Evolutionary conservation across 2,797 vertebrate species (phyloP).

Genomic region (Tinamus major): DNA sequence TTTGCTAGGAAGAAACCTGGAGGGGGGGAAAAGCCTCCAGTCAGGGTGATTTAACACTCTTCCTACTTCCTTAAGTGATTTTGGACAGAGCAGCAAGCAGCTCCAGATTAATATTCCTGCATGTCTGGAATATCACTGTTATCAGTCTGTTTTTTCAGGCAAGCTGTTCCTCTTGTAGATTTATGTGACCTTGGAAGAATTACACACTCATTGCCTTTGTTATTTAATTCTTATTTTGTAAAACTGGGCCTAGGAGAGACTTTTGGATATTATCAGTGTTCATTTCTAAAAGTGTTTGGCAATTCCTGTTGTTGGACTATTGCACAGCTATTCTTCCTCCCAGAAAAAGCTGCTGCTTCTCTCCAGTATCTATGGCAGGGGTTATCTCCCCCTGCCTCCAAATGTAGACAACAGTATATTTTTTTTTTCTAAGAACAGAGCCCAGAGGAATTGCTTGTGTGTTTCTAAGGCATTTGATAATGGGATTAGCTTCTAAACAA

Average conservation of each 20-base stretch:
- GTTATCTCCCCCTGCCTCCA: background rate
- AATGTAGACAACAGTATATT: background rate
- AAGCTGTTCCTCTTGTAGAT: background rate
- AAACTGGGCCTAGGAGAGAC: background rate
- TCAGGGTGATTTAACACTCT: accelerated
- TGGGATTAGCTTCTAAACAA: background rate
- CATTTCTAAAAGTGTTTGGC: background rate
- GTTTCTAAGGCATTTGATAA: slow-evolving; percentile 28
- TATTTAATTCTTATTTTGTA: background rate
- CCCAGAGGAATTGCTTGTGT: background rate
- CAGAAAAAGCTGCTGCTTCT: background rate
- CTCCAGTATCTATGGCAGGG: background rate
- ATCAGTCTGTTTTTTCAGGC: background rate
- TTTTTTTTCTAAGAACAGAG: background rate
- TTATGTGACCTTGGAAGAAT: background rate
- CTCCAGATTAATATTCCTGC: accelerated
- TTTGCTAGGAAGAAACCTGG: background rate
- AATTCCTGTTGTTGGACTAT: background rate
- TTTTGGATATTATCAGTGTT: background rate
- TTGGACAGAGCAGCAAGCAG: background rate
- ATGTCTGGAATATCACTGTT: accelerated
- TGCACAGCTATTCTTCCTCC: background rate
- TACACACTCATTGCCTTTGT: background rate
- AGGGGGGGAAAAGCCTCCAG: background rate
- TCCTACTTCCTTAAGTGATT: background rate